phyloP scores from a whole-genome alignment of 2,113 vertebrate species.

The mouse (Mus musculus) region DNA sequence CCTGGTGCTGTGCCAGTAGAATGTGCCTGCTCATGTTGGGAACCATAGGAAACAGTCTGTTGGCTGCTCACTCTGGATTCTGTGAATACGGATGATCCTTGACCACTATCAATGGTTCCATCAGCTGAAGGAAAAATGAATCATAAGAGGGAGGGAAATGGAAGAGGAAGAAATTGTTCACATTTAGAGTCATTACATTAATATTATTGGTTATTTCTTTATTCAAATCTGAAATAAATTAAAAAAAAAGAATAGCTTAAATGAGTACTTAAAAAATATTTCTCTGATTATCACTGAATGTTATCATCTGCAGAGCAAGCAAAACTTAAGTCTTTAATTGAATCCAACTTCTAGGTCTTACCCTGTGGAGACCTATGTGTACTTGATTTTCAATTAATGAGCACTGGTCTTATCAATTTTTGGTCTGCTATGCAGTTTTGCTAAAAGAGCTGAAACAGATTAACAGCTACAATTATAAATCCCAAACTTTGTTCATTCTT shows the following conservation, averaged over 20 bases:
- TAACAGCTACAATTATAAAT: slow-evolving; percentile 41
- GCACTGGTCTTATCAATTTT: background rate
- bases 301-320: slow-evolving; percentile 33
- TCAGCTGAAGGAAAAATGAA: slow-evolving; percentile 88
- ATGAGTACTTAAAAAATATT: background rate
- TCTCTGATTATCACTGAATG: slow-evolving; percentile 17
- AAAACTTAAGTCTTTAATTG: background rate
- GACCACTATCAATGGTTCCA: slow-evolving; percentile 93
- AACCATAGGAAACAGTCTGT: slow-evolving; percentile 92
- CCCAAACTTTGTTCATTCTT: slow-evolving; percentile 36
- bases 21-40: slow-evolving; percentile 89
- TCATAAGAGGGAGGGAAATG: background rate
- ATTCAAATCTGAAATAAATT: slow-evolving; percentile 50
- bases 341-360: slow-evolving; percentile 43
- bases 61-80: slow-evolving; percentile 92
- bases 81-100: slow-evolving; percentile 94
- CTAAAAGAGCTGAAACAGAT: slow-evolving; percentile 44
- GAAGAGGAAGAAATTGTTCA: background rate
- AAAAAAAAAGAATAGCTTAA: background rate
- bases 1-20: slow-evolving; percentile 85
- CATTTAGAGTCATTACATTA: slow-evolving; percentile 40
- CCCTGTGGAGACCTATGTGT: background rate
- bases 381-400: slow-evolving; percentile 37
- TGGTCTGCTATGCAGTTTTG: slow-evolving; percentile 26
- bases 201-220: slow-evolving; percentile 17